Base-by-base conservation (phyloP, 30 jellyfish, hydroid and myxozoan genomes). In the Aurelia coerulea region DNA sequence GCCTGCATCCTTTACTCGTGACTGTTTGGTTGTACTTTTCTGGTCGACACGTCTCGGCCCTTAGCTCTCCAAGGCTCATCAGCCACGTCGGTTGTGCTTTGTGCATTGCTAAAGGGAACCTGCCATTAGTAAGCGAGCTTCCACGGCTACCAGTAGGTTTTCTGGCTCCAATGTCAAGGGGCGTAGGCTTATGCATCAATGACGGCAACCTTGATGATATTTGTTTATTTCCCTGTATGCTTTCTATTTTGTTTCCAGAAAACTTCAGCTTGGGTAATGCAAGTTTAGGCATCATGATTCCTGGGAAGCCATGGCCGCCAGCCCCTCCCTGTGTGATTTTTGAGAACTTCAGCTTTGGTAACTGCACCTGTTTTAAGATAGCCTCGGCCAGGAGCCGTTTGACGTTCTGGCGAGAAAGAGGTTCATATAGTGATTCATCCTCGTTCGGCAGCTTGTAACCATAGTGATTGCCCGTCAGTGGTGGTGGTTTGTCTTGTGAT, bases 1-100 rank as follows among this genome's bases (percentile, higher is more conserved):
- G 68, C 46, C 41, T 62, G 88, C 96, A 88, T 9, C 96, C 96
- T 62, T 88, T 70, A 62, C 96, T 78, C 53, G 77, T 69, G 35
- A 88, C 32, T 0, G 90, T 88, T 46, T 76, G 78, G 68, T 79
- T 88, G 76, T 63, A 63, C 42, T 33, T 59, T 14, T 53, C 68
- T 23, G 81, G 39, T 29, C 59, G 64, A 79, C 96, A 88, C 59
- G 87, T 51, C 74, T 70, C 89, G 17, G 87, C 32, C 65, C 54
- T 62, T 87, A 68, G 60, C 52, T 78, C 91, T 5, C 78, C 73
- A 10, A 46, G 35, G 16, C 39, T 60, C 95, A 86, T 86, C 56
- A 86, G 33, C 80, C 88, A 39, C 10, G 86, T 76, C 58, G 86
- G 86, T 50, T 72, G 29, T n/a, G 85, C 13, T 60, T 58, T 18